A percentile compares a stretch with the other conserved stretches of the same genome.
These are phyloP conservation scores for Antitype chi DNA, from an alignment of 2,888 invertebrate genomes.

Conservation along the genomic window DNA sequence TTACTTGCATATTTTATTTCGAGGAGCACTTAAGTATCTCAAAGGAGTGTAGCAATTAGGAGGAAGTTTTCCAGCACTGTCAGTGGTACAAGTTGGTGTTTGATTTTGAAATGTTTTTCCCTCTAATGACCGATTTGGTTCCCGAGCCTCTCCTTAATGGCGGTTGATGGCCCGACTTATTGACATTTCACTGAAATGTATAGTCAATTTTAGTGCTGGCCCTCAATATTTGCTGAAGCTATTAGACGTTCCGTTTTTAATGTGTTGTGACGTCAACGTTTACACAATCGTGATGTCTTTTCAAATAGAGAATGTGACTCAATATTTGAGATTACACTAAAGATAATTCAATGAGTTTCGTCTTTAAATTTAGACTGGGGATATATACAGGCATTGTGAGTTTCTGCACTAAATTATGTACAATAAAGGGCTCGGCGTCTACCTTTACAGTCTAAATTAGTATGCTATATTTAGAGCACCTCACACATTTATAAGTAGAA, in stretches of 20 bases:
- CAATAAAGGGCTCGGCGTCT: background rate
- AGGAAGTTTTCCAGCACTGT: conserved; percentile 78
- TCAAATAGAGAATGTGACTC: conserved; percentile 35
- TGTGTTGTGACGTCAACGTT: conserved; percentile 61
- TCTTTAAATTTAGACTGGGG: conserved; percentile 7
- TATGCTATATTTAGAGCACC: conserved; percentile 18
- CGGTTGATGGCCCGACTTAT: conserved; percentile 78
- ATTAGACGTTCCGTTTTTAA: conserved; percentile 68
- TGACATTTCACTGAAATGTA: conserved; percentile 73
- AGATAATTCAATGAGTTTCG: conserved; percentile 10
- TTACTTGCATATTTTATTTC: conserved; percentile 70
- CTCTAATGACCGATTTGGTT: conserved; percentile 83
- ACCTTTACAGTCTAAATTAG: conserved; percentile 20
- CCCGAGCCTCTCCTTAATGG: conserved; percentile 76
- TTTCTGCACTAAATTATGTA: conserved; percentile 33
- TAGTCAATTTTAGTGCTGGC: conserved; percentile 69
- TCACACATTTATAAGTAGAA: conserved; percentile 16
- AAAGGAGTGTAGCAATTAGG: conserved; percentile 69
- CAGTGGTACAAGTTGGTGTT: conserved; percentile 81
- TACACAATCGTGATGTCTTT: conserved; percentile 29
- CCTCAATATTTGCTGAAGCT: conserved; percentile 80
- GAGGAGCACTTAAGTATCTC: conserved; percentile 73
- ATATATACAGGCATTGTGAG: background rate
- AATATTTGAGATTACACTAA: conserved; percentile 25
- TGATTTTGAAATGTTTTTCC: conserved; percentile 86